Percentiles rank a stretch among this genome's conserved stretches.
These are phyloP conservation scores for Mus musculus DNA, from an alignment of 2,113 vertebrate species.

Conservation along the genomic window GRCm39 chr3:83905001-83905500, in stretches of 20 bases:
- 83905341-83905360: background rate
- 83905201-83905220: background rate
- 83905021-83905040: background rate
- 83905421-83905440: background rate
- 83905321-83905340: background rate
- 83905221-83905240: background rate
- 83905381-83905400: background rate
- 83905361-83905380: too few relatives aligned
- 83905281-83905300: background rate
- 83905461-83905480: background rate
- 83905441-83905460: background rate
- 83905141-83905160: background rate
- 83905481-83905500: background rate
- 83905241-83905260: background rate
- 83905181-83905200: background rate
- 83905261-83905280: background rate
- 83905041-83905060: background rate
- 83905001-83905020: background rate
- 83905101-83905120: background rate
- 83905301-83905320: background rate
- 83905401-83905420: background rate
- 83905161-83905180: rapidly evolving
- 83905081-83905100: background rate
- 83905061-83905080: background rate
- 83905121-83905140: background rate